A percentile compares a stretch with the other conserved stretches of the same genome.
Conservation (phyloP, 1,140 invertebrate species). For the Thaumetopoea pityocampa region DNA sequence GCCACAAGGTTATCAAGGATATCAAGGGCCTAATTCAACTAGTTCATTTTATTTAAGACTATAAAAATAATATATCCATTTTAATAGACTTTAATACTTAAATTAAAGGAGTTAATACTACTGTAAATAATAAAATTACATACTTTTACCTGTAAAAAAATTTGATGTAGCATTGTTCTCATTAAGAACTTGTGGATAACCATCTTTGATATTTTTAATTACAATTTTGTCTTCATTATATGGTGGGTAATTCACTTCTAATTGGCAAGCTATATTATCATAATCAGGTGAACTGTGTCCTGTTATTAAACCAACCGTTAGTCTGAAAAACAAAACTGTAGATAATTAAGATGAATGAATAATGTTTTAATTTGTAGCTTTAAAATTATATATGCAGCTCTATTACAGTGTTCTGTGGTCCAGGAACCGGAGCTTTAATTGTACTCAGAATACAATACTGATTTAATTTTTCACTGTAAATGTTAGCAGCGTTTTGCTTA, state of each 20-base stretch:
- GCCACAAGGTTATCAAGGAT: too few relatives aligned
- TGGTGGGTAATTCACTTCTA: constrained; percentile 27
- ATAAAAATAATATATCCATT: neutral
- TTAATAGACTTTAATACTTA: neutral
- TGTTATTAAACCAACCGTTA: constrained; percentile 33
- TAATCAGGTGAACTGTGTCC: constrained; percentile 30
- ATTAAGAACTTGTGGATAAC: constrained; percentile 6
- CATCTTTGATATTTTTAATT: constrained; percentile 19
- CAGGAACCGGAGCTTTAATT: too few relatives aligned
- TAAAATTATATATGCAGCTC: too few relatives aligned
- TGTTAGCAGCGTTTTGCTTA: too few relatives aligned
- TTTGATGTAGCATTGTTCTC: neutral
- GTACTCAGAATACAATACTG: too few relatives aligned
- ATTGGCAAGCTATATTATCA: constrained; percentile 36
- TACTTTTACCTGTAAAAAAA: constrained; percentile 14
- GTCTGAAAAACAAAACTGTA: constrained; percentile 32
- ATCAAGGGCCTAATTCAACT: too few relatives aligned
- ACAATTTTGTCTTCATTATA: constrained; percentile 15
- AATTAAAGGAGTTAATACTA: neutral
- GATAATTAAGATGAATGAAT: constrained; percentile 6
- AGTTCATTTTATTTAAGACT: too few relatives aligned
- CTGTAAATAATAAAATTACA: neutral
- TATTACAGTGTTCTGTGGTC: too few relatives aligned
- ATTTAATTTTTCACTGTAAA: too few relatives aligned
- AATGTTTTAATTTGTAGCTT: constrained; percentile 3